These are phyloP conservation scores for Coracias cyanogaster DNA, from an alignment of 2,797 vertebrate genomes.

Conservation along the genomic window DNA sequence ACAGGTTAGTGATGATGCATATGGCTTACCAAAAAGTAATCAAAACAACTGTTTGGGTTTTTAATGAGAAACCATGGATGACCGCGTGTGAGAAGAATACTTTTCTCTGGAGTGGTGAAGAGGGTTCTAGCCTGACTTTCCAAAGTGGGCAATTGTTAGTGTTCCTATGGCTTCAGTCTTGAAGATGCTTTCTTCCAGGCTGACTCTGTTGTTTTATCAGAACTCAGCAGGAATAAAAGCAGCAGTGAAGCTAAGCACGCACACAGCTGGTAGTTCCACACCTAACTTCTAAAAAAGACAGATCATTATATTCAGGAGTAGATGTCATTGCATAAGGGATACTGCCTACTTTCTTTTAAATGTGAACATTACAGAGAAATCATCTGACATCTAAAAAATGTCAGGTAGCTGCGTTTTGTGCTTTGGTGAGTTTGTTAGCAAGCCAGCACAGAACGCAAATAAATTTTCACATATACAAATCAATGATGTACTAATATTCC, in stretches of 20 bases:
- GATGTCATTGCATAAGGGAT: neutral
- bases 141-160: neutral
- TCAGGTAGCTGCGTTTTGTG: neutral
- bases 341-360: neutral
- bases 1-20: neutral
- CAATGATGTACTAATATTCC: neutral
- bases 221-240: neutral
- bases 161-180: neutral
- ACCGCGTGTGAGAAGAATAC: neutral
- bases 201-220: neutral
- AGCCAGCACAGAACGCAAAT: neutral
- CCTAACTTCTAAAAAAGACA: neutral
- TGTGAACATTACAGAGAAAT: neutral
- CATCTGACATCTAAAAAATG: neutral
- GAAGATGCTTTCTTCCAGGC: neutral
- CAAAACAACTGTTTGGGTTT: neutral
- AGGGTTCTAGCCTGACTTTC: neutral
- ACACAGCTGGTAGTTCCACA: neutral
- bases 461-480: neutral
- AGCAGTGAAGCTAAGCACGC: neutral
- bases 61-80: slow-evolving; percentile 7
- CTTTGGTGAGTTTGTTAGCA: neutral
- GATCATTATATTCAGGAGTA: neutral
- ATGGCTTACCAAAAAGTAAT: neutral
- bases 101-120: neutral